Percentiles rank a stretch among this genome's conserved stretches.
Evolutionary conservation across 2,797 vertebrate genomes (phyloP).

Genomic region (Buceros bicornis): DNA sequence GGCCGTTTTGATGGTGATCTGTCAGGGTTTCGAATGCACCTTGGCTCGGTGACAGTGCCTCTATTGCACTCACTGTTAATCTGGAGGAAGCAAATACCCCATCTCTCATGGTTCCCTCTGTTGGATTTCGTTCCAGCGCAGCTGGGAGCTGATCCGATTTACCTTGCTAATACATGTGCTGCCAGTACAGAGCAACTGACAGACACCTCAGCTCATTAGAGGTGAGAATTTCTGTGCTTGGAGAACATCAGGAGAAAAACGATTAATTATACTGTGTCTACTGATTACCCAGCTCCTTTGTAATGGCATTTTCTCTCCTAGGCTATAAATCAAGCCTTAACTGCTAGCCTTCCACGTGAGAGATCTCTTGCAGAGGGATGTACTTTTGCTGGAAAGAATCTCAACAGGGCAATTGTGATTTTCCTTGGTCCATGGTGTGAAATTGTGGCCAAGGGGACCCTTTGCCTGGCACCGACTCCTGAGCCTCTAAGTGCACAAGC

Average conservation of each 20-base stretch:
- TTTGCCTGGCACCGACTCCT: not conserved
- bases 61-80: not conserved
- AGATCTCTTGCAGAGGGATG: not conserved
- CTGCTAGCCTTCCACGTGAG: accelerated
- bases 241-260: not conserved
- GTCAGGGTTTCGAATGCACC: not conserved
- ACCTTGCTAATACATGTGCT: accelerated
- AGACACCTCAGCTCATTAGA: not conserved
- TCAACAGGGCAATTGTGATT: not conserved
- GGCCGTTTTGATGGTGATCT: not conserved
- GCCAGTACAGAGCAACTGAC: not conserved
- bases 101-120: accelerated
- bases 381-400: not conserved
- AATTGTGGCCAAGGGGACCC: not conserved
- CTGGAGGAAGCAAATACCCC: not conserved
- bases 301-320: not conserved
- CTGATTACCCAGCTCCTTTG: not conserved
- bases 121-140: not conserved
- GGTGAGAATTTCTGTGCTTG: not conserved
- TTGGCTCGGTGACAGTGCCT: not conserved
- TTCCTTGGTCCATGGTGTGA: accelerated
- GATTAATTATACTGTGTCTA: not conserved
- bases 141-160: not conserved
- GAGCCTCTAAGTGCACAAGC: not conserved
- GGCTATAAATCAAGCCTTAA: not conserved